Percentiles rank a stretch among this genome's conserved stretches.
Evolutionary conservation across 2,113 vertebrate species (phyloP).

Genomic region (Ameiurus melas): DNA sequence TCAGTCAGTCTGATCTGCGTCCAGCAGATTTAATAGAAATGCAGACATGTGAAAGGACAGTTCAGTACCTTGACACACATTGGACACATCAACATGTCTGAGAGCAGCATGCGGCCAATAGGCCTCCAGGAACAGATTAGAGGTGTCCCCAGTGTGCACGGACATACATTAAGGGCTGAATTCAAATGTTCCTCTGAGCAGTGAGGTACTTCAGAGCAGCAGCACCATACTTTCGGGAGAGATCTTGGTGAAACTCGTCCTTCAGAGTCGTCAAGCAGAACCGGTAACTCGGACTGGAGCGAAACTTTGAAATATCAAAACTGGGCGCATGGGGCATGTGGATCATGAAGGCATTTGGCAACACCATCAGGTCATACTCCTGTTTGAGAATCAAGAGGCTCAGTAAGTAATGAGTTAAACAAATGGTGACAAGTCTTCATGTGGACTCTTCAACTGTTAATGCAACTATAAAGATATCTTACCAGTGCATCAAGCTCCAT

Average conservation of each 20-base stretch:
- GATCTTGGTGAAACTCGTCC: slow-evolving; percentile 95
- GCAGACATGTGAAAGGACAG: slow-evolving; percentile 48
- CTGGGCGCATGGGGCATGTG: slow-evolving; percentile 96
- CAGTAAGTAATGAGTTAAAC: not conserved
- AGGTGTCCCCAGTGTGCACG: not conserved
- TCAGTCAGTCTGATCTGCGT: slow-evolving; percentile 23
- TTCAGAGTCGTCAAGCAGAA: slow-evolving; percentile 86
- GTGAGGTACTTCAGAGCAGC: slow-evolving; percentile 96
- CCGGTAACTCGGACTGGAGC: slow-evolving; percentile 84
- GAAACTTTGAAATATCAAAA: slow-evolving; percentile 94
- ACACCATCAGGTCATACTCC: slow-evolving; percentile 90
- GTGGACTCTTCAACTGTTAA: not conserved
- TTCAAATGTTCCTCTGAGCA: slow-evolving; percentile 80
- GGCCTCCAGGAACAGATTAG: slow-evolving; percentile 28
- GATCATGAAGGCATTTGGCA: slow-evolving; percentile 95
- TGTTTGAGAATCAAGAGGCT: slow-evolving; percentile 53
- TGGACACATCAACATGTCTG: slow-evolving; percentile 35
- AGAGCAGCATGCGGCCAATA: slow-evolving; percentile 44
- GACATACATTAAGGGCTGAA: not conserved
- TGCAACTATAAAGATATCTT: slow-evolving; percentile 23
- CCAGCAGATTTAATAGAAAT: slow-evolving; percentile 27
- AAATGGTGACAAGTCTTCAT: not conserved
- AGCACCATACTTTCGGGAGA: slow-evolving; percentile 88
- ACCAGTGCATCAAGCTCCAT: slow-evolving; percentile 97
- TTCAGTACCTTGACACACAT: slow-evolving; percentile 32